phyloP scores from a whole-genome alignment of 1,140 invertebrate genomes.

The Belonocnema kinseyi region DNA sequence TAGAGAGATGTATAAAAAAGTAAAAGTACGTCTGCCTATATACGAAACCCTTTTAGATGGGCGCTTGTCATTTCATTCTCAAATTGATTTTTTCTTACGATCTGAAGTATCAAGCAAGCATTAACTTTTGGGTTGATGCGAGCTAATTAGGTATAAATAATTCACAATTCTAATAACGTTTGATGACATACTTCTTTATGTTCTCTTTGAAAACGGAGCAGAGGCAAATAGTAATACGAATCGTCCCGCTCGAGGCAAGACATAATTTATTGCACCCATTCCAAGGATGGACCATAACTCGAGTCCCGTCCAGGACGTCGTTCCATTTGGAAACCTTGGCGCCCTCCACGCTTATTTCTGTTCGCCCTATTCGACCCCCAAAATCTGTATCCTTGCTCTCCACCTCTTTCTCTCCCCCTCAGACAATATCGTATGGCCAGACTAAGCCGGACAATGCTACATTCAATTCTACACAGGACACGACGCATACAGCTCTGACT shows the following conservation, averaged over 20 bases:
- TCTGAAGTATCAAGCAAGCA: too few species aligned
- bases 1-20: too few species aligned
- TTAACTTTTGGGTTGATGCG: too few species aligned
- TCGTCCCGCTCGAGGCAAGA: not conserved
- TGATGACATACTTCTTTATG: too few species aligned
- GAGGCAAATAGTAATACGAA: too few species aligned
- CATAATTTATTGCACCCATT: constrained; percentile 52
- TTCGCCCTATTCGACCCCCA: constrained; percentile 50
- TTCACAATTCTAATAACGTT: too few species aligned
- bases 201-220: too few species aligned
- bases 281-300: constrained; percentile 54
- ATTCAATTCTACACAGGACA: constrained; percentile 62
- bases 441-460: constrained; percentile 66
- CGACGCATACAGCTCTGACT: constrained; percentile 32
- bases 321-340: constrained; percentile 54
- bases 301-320: constrained; percentile 44
- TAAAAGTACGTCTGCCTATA: too few species aligned
- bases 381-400: constrained; percentile 35
- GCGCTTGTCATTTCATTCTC: too few species aligned
- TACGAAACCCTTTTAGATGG: too few species aligned
- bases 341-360: constrained; percentile 56
- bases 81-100: too few species aligned
- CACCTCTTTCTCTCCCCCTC: not conserved
- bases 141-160: too few species aligned
- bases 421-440: constrained; percentile 67